Evolutionary conservation across 2,797 vertebrate genomes (phyloP), one percentile per base, ranked within the genome.

Genomic region (Lutjanus argentimaculatus): DNA sequence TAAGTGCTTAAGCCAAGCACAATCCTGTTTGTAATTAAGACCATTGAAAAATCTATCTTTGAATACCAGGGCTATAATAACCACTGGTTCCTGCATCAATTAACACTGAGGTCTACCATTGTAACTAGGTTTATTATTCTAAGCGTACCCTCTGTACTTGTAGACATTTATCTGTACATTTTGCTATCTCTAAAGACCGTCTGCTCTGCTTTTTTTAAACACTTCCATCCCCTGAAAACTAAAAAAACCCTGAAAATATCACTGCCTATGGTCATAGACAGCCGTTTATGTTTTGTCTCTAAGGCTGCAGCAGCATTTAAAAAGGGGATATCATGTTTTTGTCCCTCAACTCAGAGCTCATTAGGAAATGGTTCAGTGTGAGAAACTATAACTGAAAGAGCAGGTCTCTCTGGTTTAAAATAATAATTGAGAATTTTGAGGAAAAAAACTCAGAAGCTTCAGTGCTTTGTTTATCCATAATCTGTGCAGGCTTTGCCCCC

Each of bases 301-400:
- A 7, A 79, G 82, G 80, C 67, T 80, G 70, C 67, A 59, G 67
- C 61, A 62, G 80, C 84, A 84, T 85, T 77, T 63, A 79, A 82
- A 36, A 77, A 77, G 19, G 52, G 58, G 74, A 74, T 88, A 86
- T 91, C 16, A 79, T 71, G 62, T 87, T 52, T 40, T 83, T 82
- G 58, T 77, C 76, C 73, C 74, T 85, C 67, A 73, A 82, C 83
- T 87, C 77, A 11, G 63, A 87, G 82, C 88, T 91, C 88, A 89
- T 93, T 92, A 89, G 81, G 80, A 88, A 86, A 86, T 53, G 67
- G 83, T 89, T 87, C 72, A 73, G 82, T 43, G 46, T 36, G 11
- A 83, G 63, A 82, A 80, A 75, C 67, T 63, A 42, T 70, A 79
- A 81, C 69, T 4, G 46, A 71, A 67, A 79, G 79, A 82, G 81